Percentiles rank a stretch among this genome's conserved stretches.
These are phyloP conservation scores for Cryptomyrus ogoouensis DNA, from an alignment of 2,113 vertebrate genomes.

Conservation along the genomic window DNA sequence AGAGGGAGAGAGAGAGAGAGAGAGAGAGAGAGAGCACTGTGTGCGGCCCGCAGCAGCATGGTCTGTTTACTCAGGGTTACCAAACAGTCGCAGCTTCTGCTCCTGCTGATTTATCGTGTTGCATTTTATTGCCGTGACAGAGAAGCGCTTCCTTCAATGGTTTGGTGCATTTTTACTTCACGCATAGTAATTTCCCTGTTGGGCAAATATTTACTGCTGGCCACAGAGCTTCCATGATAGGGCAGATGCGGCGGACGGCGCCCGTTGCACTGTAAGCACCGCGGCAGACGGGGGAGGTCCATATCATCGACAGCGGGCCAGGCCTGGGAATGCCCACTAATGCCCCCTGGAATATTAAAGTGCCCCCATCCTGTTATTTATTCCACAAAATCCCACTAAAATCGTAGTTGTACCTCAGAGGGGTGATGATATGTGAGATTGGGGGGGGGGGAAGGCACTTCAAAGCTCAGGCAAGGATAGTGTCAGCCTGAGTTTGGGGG, in stretches of 20 bases:
- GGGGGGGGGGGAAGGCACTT: slow-evolving; percentile 8
- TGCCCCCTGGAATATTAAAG: not conserved
- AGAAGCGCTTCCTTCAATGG: not conserved
- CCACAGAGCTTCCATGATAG: not conserved
- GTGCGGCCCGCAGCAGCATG: not conserved
- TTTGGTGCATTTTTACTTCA: not conserved
- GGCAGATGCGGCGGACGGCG: not conserved
- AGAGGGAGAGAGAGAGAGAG: slow-evolving; percentile 16
- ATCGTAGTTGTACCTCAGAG: not conserved
- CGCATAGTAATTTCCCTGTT: not conserved
- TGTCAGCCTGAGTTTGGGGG: slow-evolving; percentile 8
- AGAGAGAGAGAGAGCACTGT: slow-evolving; percentile 15
- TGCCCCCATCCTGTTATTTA: not conserved
- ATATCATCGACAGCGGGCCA: not conserved
- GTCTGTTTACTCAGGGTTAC: not conserved
- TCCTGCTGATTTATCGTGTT: not conserved
- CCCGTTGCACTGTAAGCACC: not conserved
- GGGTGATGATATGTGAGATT: slow-evolving; percentile 4
- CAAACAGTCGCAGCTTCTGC: not conserved
- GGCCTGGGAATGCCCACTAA: not conserved
- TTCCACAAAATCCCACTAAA: not conserved
- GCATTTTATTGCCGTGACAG: not conserved
- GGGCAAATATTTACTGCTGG: not conserved
- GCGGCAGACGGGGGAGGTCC: not conserved
- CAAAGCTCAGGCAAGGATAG: slow-evolving; percentile 14